phyloP scores from a whole-genome alignment of 1,140 invertebrate species.

The Scylla paramamosain region DNA sequence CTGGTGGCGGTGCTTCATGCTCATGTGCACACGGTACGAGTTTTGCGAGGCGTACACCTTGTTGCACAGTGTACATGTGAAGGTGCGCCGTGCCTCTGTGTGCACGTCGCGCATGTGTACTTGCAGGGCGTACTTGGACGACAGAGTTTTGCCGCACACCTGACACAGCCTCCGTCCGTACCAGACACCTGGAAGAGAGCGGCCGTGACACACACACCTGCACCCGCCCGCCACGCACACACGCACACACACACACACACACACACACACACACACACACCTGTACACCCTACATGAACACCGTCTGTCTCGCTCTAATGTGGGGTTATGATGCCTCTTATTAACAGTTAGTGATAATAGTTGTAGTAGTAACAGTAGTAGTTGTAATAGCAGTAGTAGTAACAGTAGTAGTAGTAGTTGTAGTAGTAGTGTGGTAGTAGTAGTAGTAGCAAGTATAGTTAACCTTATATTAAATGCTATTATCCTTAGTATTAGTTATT shows the following conservation, averaged over 20 bases:
- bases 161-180: constrained; percentile 90
- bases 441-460: constrained; percentile 2
- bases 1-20: constrained; percentile 75
- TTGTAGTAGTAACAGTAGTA: background rate
- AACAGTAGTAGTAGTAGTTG: background rate
- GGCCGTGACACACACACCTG: constrained; percentile 54
- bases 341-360: background rate
- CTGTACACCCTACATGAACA: background rate
- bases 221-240: constrained; percentile 14
- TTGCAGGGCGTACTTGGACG: constrained; percentile 90
- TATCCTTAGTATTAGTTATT: background rate
- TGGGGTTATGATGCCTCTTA: background rate
- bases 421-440: background rate
- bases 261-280: constrained; percentile 24
- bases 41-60: constrained; percentile 76
- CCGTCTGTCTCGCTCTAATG: background rate
- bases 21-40: constrained; percentile 75
- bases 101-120: constrained; percentile 93
- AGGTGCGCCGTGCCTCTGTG: constrained; percentile 82
- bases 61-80: constrained; percentile 74
- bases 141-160: constrained; percentile 93
- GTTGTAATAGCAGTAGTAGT: background rate
- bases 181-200: constrained; percentile 75
- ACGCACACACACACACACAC: constrained; percentile 16
- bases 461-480: background rate